phyloP scores from a whole-genome alignment of 2,888 invertebrate genomes.

The Lobophora halterata region DNA sequence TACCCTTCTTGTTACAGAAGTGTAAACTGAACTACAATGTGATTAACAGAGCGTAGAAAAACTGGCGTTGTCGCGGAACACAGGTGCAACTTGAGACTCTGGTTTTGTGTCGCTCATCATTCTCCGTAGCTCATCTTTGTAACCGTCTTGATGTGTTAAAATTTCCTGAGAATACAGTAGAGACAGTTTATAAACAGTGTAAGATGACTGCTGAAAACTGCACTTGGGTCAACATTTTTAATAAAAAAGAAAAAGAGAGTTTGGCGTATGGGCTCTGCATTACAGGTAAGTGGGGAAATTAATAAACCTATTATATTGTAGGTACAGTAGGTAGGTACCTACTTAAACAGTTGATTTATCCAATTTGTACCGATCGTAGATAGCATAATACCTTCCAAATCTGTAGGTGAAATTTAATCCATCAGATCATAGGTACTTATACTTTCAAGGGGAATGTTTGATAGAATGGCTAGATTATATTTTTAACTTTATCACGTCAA shows the following conservation, averaged over 20 bases:
- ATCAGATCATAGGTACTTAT: too few relatives aligned
- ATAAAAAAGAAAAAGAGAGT: constrained; percentile 35
- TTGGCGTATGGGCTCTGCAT: constrained; percentile 42
- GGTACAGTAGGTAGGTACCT: too few relatives aligned
- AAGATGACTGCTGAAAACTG: constrained; percentile 31
- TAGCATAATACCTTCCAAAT: too few relatives aligned
- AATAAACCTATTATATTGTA: too few relatives aligned
- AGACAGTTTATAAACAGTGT: too few relatives aligned
- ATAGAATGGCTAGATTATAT: too few relatives aligned
- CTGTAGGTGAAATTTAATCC: too few relatives aligned
- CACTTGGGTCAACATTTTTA: constrained; percentile 48
- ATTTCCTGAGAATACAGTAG: neutral
- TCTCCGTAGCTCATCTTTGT: constrained; percentile 13
- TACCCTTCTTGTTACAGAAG: constrained; percentile 6
- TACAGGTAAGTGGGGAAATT: constrained; percentile 50
- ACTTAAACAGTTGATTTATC: too few relatives aligned
- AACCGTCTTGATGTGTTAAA: constrained; percentile 11
- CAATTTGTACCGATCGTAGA: too few relatives aligned
- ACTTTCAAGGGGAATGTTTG: too few relatives aligned
- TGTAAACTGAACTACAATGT: constrained; percentile 18
- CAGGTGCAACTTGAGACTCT: constrained; percentile 45
- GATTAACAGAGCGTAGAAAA: constrained; percentile 50
- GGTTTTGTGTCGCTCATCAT: constrained; percentile 26
- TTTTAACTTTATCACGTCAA: too few relatives aligned
- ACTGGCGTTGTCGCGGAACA: constrained; percentile 40